Base-by-base conservation (phyloP, 2,888 invertebrate species). In the Plebejus melissa region DNA sequence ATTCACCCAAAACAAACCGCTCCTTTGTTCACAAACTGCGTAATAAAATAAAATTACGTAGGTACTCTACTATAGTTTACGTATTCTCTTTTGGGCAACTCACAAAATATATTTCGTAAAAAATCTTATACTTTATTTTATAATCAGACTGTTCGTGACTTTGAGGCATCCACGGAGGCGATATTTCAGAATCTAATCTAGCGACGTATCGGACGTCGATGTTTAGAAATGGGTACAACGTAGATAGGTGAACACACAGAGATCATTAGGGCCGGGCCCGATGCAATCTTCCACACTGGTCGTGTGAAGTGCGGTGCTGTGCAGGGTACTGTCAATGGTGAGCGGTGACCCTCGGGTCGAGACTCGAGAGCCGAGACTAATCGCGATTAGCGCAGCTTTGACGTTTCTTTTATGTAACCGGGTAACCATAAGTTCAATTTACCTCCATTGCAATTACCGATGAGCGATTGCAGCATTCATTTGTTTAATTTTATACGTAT, bases 321-420 rank as follows among this genome's bases (percentile, higher is more conserved):
- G 32, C 28, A 22, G 32, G 11, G 46, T 71, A 46, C 70, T 50
- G 36, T 72, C 72, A 72, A 54, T 72, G 72, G 22, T 72, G 72
- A 72, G 50, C 72, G 54, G 22, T 54, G 72, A 72, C 72, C 72
- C 72, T 72, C 50, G 32, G 72, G 72, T 72, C 72, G 50, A 72
- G 72, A 54, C 32, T 72, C 72, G 50, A 72, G 72, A 54, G 50
- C 9, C 72, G 54, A 72, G 5, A 54, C 54, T 54, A 54, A 72
- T 72, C 72, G 46, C 72, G 72, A 72, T 72, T 50, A 32, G 50
- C 71, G 72, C 46, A 54, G 50, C 54, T 72, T 54, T 32, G 54
- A 54, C 50, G 72, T 50, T 32, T 54, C 54, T 72, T 54, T 71
- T 54, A 54, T 72, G 72, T 72, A 72, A 50, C 72, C 22, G 72